Evolutionary conservation across 2,888 invertebrate genomes (phyloP).

Genomic region (Sycophila texana): DNA sequence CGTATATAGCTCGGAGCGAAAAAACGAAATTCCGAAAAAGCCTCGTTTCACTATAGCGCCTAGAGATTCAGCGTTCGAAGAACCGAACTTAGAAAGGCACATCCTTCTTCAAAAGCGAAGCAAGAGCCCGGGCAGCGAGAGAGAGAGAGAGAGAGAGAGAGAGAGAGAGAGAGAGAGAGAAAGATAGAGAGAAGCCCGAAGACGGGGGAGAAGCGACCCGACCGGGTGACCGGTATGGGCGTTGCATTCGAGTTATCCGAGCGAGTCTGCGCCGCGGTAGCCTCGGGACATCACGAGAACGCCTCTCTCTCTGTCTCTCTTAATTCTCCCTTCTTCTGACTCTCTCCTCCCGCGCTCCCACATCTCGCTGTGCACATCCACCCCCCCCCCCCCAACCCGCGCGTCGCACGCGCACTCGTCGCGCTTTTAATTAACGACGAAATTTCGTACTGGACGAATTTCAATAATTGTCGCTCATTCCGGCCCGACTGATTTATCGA

Average conservation of each 20-base stretch:
- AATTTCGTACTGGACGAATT: conserved; percentile 48
- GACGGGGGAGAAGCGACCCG: not conserved
- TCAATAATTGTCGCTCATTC: conserved; percentile 54
- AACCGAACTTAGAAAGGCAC: too few relatives aligned
- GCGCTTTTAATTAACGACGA: conserved; percentile 54
- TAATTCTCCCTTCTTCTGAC: conserved; percentile 43
- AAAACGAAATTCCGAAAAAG: too few relatives aligned
- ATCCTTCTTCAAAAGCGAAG: not conserved
- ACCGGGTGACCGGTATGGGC: conserved; percentile 67
- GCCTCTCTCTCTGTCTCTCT: conserved; percentile 17
- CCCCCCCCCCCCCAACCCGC: not conserved
- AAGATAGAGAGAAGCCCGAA: not conserved
- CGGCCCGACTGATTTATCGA: conserved; percentile 25
- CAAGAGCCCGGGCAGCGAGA: too few relatives aligned
- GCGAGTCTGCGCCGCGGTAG: conserved; percentile 68
- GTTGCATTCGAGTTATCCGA: conserved; percentile 64
- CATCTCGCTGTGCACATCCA: conserved; percentile 7
- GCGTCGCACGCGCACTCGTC: conserved; percentile 37
- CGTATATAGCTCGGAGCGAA: too few relatives aligned
- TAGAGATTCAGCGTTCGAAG: too few relatives aligned
- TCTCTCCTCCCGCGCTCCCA: conserved; percentile 32
- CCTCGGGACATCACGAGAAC: conserved; percentile 73
- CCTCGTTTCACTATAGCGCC: too few relatives aligned
- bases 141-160: not conserved
- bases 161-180: not conserved